phyloP scores from a whole-genome alignment of 2,797 vertebrate genomes.

The Eurystomus glaucurus region DNA sequence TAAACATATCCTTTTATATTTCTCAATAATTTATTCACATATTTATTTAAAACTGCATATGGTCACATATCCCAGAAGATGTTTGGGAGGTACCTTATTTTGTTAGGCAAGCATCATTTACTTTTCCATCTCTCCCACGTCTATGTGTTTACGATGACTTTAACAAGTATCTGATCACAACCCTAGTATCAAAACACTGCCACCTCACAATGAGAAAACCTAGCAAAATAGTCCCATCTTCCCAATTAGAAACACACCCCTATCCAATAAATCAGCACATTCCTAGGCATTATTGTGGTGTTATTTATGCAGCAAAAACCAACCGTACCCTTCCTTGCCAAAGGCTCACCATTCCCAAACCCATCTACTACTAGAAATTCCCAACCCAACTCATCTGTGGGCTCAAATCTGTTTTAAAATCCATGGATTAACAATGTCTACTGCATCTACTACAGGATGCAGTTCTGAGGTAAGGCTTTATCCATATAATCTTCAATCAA shows the following conservation, averaged over 20 bases:
- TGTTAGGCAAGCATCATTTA: not conserved
- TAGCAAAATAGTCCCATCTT: not conserved
- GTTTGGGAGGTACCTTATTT: not conserved
- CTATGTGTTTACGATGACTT: not conserved
- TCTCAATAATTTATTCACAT: not conserved
- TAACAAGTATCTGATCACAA: not conserved
- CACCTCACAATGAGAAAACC: not conserved
- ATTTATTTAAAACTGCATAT: not conserved
- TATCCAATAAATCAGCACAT: not conserved
- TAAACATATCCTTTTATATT: not conserved
- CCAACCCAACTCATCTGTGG: not conserved
- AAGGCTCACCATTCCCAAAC: not conserved
- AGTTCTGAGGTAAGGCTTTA: not conserved
- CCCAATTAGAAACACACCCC: not conserved
- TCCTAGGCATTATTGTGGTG: not conserved
- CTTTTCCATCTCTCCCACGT: not conserved
- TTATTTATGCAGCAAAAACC: not conserved
- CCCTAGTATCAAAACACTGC: not conserved
- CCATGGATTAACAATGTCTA: not conserved
- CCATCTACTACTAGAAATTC: not conserved
- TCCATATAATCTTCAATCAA: not conserved
- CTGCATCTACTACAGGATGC: not conserved
- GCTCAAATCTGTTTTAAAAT: not conserved
- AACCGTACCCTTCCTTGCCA: not conserved
- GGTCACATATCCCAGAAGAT: not conserved